Base-by-base conservation (phyloP, 2,888 invertebrate species). In the Coremacera marginata region DNA sequence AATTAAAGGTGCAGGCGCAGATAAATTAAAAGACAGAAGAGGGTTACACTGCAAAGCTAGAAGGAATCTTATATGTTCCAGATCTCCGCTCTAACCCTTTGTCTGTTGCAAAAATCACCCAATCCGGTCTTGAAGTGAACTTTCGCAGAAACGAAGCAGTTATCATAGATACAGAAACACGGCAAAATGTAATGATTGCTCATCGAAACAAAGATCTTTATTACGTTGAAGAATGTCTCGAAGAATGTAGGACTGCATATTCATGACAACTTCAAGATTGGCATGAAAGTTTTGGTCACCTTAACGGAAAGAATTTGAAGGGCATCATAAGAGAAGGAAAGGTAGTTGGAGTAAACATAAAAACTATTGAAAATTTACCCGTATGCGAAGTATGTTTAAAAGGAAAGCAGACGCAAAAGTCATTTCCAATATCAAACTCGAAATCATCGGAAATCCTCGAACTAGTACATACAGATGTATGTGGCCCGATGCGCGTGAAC, bases 401-500 rank as follows among this genome's bases (percentile, higher is more conserved):
- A 55, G 78, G 72, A 62, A 78, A 79, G 75, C 75, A 73, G 72
- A 25, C 70, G 22, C 27, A 63, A 55, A 75, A 70, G 11, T 34
- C 72, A 16, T 76, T 79, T 68, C 31, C 44, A 7, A 27, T 25
- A 34, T 75, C 55, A 8, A 49, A 68, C 7, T 65, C 9, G n/a
- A 60, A 68, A 75, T 37, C 70, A 27, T 49, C 11, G 5, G 68
- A 79, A 49, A 37, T 78, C 16, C 49, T 81, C 25, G 75, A 70
- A 31, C 55, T 78, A 11, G 25, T 79, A 19, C 78, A 80, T 68
- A 79, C 77, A 8, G 79, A 80, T 62, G 80, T n/a, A 31, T 80
- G 76, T 22, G 80, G 77, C 11, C 80, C 78, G 16, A 79, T 31
- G 71, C 73, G 74, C 0, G 55, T 72, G 9, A n/a, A 34, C 8